Base-by-base conservation (phyloP, 2,113 vertebrate species). In the Catharus bicknelli region DNA sequence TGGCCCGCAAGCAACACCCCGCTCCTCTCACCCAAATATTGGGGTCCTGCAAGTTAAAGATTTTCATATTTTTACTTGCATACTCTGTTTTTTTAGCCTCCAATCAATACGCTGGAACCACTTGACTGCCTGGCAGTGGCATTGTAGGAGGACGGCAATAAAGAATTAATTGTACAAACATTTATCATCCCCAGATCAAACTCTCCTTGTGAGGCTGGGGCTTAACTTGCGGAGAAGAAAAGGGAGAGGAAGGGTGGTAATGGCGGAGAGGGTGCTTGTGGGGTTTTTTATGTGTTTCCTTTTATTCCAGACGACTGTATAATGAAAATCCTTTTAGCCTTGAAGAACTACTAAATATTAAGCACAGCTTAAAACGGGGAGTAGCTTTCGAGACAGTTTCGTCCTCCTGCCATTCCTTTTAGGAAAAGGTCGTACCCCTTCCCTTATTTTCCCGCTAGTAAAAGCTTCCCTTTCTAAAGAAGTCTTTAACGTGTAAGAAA, bases 91-190 rank as follows among this genome's bases (percentile, higher is more conserved):
- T 29, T 85, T 73, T 11, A 34, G 40, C 75, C 80, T 54, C 63
- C 48, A 55, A 0, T 17, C 48, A 69, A 32, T 23, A 13, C 4
- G 10, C 83, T 48, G 82, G 62, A 57, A 45, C 62, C 34, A 11
- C 70, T 30, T 5, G 72, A 5, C 43, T 74, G 87, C 63, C 67
- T 74, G 84, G 63, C 90, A 91, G 70, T 30, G 79, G 58, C 82
- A 15, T 69, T 63, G 84, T 36, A 73, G 82, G 54, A 75, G 47
- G 83, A 23, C 32, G 55, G 61, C 90, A 93, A 79, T 88, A 90
- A 94, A 95, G 74, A 89, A 96, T 94, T 94, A 93, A 94, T 90
- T 96, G 90, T 90, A 48, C 86, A 94, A 95, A 94, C 83, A 90
- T 97, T 93, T 95, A 78, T 92, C 88, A 80, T 88, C 75, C 74